Evolutionary conservation across 2,113 vertebrate genomes (phyloP).

Genomic region (Zosterops hypoxanthus): DNA sequence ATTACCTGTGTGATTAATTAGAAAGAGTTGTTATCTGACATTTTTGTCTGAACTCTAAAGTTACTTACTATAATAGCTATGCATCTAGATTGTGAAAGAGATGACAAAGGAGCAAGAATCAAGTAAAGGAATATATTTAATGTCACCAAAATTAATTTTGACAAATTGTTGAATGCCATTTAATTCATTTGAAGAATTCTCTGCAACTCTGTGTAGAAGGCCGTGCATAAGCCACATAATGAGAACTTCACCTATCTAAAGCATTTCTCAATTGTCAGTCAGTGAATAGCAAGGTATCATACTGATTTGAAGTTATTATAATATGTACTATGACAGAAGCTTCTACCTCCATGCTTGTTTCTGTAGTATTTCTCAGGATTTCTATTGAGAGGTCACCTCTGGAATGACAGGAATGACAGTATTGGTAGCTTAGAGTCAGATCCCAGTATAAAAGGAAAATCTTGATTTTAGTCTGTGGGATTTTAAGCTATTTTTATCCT

Average conservation of each 20-base stretch:
- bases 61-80: background rate
- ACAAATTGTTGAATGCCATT: background rate
- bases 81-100: background rate
- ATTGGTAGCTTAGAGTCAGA: background rate
- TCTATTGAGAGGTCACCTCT: background rate
- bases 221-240: rapidly evolving
- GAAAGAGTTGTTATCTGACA: background rate
- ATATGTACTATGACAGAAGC: background rate
- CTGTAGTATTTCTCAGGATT: background rate
- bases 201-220: background rate
- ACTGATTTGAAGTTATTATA: background rate
- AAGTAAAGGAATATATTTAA: background rate
- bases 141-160: constrained; percentile 3
- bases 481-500: background rate
- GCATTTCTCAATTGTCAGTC: background rate
- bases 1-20: background rate
- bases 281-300: background rate
- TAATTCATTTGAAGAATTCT: background rate
- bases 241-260: background rate
- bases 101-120: background rate
- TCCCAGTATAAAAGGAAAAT: background rate
- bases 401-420: background rate
- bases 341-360: background rate
- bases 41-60: background rate
- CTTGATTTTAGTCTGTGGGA: background rate